Evolutionary conservation across 2,797 vertebrate genomes (phyloP), one percentile per base, ranked within the genome.

Genomic region (Coregonus suidteri): DNA sequence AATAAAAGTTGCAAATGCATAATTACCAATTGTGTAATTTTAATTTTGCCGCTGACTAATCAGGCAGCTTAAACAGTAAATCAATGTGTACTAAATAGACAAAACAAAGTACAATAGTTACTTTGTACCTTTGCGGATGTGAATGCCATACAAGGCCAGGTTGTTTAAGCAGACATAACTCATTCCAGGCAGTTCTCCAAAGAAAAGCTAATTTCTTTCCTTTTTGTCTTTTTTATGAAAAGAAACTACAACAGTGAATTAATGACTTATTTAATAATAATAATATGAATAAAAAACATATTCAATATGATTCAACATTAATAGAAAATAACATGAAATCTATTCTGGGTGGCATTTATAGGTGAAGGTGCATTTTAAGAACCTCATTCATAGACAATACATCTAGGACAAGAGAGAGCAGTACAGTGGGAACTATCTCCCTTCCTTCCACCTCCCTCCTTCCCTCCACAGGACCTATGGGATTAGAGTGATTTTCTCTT

Each of bases 1-100:
- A 92, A 91, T 85, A 83, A 86, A 90, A 79, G 20, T 47, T 74
- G 56, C 31, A 74, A 31, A 56, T 78, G 76, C 79, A 81, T 77
- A 79, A 75, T 75, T 66, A 79, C 80, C 30, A 67, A n/a, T 71
- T 76, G 71, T 30, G 25, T 64, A 1, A 64, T 64, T 14, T 77
- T 81, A 85, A 71, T 86, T 72, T 76, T 56, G 77, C 79, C 51
- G 74, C 20, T 81, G 51, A 73, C 15, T 7, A 18, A 20, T 64
- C 66, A 34, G 66, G 66, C 31, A 18, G 15, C 66, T 68, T 3
- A 16, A 35, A 59, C 6, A 59, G 16, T 59, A 20, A 59, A n/a
- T 59, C n/a, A 59, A 20, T 6, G 6, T 59, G 16, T 20, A 59
- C 56, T 20, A 13, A 47, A 47, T 47, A 47, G 41, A 47, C 3